phyloP scores from a whole-genome alignment of 2,888 invertebrate species.

The Athetis lepigone region DNA sequence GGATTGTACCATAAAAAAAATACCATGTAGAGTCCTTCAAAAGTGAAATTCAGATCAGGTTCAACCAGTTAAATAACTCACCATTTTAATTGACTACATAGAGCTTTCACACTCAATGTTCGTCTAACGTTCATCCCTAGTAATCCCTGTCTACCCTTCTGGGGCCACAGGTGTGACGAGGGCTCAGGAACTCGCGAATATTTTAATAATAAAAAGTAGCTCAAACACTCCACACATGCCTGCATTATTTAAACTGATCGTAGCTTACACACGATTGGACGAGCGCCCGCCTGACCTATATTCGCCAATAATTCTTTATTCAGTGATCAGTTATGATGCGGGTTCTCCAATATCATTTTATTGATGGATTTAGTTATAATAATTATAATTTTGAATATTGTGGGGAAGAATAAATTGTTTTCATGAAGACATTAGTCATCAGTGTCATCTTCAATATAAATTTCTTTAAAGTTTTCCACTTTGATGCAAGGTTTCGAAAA shows the following conservation, averaged over 20 bases:
- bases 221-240: conserved; percentile 41
- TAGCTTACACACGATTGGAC: conserved; percentile 26
- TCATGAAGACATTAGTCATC: background rate
- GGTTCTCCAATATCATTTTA: conserved; percentile 35
- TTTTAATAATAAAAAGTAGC: conserved; percentile 49
- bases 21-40: no score
- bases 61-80: background rate
- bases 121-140: conserved; percentile 10
- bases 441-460: background rate
- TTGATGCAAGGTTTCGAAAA: background rate
- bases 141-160: conserved; percentile 13
- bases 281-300: conserved; percentile 65
- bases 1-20: no score
- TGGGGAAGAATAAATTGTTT: background rate
- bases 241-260: conserved; percentile 58
- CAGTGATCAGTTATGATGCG: conserved; percentile 52
- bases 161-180: conserved; percentile 31
- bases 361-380: conserved; percentile 4
- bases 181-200: conserved; percentile 26
- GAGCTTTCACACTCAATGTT: background rate
- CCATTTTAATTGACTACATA: background rate
- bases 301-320: conserved; percentile 67
- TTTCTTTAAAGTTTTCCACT: background rate
- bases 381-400: background rate
- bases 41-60: background rate